phyloP scores from a whole-genome alignment of 2,113 vertebrate genomes.

The Corythoichthys intestinalis region DNA sequence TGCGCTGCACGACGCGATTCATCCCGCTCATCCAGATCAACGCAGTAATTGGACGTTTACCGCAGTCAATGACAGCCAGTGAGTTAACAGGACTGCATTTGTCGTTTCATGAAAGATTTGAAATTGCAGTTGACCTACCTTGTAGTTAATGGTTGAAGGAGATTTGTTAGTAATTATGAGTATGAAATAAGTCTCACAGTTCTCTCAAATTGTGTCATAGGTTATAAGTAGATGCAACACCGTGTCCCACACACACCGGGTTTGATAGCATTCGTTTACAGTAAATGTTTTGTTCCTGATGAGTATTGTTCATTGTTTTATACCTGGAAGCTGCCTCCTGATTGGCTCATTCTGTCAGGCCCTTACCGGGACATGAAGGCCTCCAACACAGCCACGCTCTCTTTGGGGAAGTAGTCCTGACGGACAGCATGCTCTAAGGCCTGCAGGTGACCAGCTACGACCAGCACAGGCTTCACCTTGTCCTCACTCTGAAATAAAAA shows the following conservation, averaged over 20 bases:
- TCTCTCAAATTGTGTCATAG: not conserved
- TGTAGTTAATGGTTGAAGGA: not conserved
- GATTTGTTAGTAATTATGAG: not conserved
- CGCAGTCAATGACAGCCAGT: too few relatives aligned
- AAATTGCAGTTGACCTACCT: not conserved
- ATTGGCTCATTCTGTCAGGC: slow-evolving; percentile 53
- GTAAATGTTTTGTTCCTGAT: slow-evolving; percentile 4
- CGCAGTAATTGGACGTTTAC: too few relatives aligned
- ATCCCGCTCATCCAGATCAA: too few relatives aligned
- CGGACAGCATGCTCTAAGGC: slow-evolving; percentile 86
- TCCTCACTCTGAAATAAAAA: slow-evolving; percentile 83
- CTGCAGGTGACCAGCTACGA: slow-evolving; percentile 86
- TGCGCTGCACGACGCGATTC: too few relatives aligned
- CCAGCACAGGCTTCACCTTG: slow-evolving; percentile 82
- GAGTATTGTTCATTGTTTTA: slow-evolving; percentile 13
- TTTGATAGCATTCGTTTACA: slow-evolving; percentile 8
- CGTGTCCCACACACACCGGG: not conserved
- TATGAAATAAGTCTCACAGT: too few relatives aligned
- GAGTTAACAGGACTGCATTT: not conserved
- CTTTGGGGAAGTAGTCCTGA: slow-evolving; percentile 91
- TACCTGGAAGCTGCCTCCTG: slow-evolving; percentile 53
- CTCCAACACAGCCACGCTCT: slow-evolving; percentile 78
- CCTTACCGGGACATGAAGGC: slow-evolving; percentile 93
- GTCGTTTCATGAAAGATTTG: not conserved
- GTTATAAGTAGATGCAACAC: not conserved